Base-by-base conservation (phyloP, 2,113 vertebrate species). In the Clarias macrocephalus region DNA sequence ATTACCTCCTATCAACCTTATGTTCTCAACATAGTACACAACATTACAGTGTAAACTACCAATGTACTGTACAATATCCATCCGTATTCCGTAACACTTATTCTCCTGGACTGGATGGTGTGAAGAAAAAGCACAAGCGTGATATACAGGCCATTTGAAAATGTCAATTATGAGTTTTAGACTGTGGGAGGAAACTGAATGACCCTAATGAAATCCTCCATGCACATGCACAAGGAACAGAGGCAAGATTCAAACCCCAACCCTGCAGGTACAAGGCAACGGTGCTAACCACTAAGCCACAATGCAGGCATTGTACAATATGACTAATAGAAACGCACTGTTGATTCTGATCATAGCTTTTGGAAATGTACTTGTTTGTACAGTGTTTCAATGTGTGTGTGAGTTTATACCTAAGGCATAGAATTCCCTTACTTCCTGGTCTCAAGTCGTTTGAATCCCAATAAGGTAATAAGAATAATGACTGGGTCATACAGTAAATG, bases 391-490 rank as follows among this genome's bases (percentile, higher is more conserved):
- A 68, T 68, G 65, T 68, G 65, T 48, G 48, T 48, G 48, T 48
- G 42, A 5, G 42, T 37, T 37, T 42, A 6, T 42, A 73, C 21
- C 70, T 16, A 18, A 33, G 66, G 66, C 13, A 1, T 33, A 33
- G 15, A 15, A 89, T 89, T 84, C 57, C 60, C 80, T 87, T 85
- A 85, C 62, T 87, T 89, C 86, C 57, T 82, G 63, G 82, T 83
- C 63, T 23, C 25, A 80, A 48, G 2, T 63, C 37, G 83, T 65
- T 66, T 76, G 21, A 68, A 8, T 33, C 33, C 37, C 62, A 60
- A 19, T n/a, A 86, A 86, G 79, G 83, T 19, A 72, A 72, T 54
- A 83, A 42, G 21, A 73, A 16, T 70, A 70, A 30, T 5, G 28
- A 33, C 10, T 72, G 12, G 13, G 3, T n/a, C 23, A n/a, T 16